Base-by-base conservation (phyloP, 92 coral and sea anemone genomes). In the Isaurus tuberculatus region DNA sequence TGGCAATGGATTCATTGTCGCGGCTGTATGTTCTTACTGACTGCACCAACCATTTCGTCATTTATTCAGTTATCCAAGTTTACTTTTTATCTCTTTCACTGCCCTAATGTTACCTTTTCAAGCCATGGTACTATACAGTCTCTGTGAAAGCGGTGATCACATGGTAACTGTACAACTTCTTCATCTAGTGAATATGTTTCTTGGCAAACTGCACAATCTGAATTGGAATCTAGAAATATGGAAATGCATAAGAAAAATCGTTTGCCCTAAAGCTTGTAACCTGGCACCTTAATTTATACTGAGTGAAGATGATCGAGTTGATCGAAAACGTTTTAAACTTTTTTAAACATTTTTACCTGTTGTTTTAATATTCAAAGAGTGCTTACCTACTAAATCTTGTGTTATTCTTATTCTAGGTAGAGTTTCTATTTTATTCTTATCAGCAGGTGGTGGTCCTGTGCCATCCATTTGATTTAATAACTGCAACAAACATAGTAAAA, bases 131-230 rank as follows among this genome's bases (percentile, higher is more conserved):
- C 88, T 81, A 95, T 84, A 80, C 98, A 95, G 37, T 73, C 90
- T 60, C 86, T 81, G 69, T 95, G 98, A 81, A 84, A 95, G 70
- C 86, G 86, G 72, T 95, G 98, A 25, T 80, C 94, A 89, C 99
- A 96, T 0, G 99, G 99, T 85, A 96, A 83, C 66, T 75, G 73
- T 29, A 89, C 88, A 53, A 94, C 99, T 90, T 94, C 94, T 75
- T 96, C 99, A 55, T 71, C 86, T 81, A 92, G 48, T 1, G 60
- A 55, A 20, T 91, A 85, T 61, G 80, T 86, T n/a, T 96, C 99
- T 94, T 96, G 95, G 85, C 98, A 96, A 51, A 96, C 98, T 79
- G 99, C 98, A 87, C 99, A 96, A 43, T 94, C 98, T 80, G 86
- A 53, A 73, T 65, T 79, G n/a, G 88, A 85, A 77, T 91, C 98